These are phyloP conservation scores for Momotus momota DNA, from an alignment of 2,797 vertebrate species.

Conservation along the genomic window DNA sequence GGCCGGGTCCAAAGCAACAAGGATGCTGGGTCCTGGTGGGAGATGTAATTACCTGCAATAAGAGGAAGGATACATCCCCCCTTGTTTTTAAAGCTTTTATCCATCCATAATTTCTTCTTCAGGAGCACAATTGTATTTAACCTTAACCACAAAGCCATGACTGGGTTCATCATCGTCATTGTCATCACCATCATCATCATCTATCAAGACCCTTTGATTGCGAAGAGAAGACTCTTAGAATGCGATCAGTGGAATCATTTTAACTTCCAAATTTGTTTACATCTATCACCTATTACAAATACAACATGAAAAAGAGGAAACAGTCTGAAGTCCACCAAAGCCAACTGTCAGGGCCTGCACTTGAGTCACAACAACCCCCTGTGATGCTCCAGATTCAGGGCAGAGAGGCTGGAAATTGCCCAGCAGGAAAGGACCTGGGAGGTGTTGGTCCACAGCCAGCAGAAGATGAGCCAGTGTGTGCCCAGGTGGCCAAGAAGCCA, in stretches of 20 bases:
- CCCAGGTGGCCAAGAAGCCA: no score
- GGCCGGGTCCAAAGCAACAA: background rate
- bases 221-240: background rate
- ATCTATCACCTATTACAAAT: background rate
- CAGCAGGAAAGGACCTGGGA: no score
- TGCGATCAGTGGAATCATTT: background rate
- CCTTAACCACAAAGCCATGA: background rate
- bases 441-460: no score
- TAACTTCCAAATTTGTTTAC: background rate
- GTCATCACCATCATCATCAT: no score
- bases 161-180: background rate
- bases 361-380: no score
- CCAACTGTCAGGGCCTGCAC: no score
- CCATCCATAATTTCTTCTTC: background rate
- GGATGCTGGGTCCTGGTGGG: background rate
- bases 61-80: background rate
- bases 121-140: background rate
- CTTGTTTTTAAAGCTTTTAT: background rate
- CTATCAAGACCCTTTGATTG: no score
- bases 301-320: background rate
- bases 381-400: no score
- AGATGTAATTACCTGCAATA: rapidly evolving
- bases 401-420: no score
- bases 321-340: no score
- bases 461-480: no score